Conservation (phyloP, 2,888 invertebrate species). For the Coremacera marginata region DNA sequence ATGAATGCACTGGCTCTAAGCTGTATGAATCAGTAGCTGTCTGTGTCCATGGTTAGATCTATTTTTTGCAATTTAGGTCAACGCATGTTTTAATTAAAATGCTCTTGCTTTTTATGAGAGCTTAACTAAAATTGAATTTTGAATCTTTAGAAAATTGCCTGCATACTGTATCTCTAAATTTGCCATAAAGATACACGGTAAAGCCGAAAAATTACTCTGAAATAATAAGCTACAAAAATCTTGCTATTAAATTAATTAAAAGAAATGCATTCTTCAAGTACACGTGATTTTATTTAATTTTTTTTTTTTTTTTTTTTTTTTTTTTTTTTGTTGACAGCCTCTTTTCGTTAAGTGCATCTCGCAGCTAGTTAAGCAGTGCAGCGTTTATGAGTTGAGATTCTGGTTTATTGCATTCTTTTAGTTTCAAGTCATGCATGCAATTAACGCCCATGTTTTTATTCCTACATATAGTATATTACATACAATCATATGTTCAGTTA, state of each 20-base stretch:
- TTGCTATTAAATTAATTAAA: no score
- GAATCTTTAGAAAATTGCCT: constrained; percentile 8
- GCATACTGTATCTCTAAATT: neutral
- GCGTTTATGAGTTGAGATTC: neutral
- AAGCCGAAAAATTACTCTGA: no score
- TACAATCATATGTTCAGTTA: neutral
- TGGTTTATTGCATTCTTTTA: neutral
- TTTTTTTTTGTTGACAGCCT: no score
- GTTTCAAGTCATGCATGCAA: constrained; percentile 8
- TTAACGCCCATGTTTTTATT: constrained; percentile 9
- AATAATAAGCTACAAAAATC: no score
- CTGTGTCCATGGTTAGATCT: neutral
- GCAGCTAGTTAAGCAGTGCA: neutral
- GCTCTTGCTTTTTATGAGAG: constrained; percentile 8
- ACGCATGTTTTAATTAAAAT: constrained; percentile 17
- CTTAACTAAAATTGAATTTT: constrained; percentile 19
- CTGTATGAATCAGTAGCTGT: no score
- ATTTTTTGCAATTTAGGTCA: constrained; percentile 15
- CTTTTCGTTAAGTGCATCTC: neutral
- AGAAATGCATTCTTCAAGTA: no score
- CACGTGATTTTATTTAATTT: no score
- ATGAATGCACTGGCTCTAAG: no score
- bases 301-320: no score
- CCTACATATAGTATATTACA: neutral
- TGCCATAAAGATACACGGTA: neutral